phyloP scores from a whole-genome alignment of 2,888 invertebrate species.

The Ophion obscuratus region DNA sequence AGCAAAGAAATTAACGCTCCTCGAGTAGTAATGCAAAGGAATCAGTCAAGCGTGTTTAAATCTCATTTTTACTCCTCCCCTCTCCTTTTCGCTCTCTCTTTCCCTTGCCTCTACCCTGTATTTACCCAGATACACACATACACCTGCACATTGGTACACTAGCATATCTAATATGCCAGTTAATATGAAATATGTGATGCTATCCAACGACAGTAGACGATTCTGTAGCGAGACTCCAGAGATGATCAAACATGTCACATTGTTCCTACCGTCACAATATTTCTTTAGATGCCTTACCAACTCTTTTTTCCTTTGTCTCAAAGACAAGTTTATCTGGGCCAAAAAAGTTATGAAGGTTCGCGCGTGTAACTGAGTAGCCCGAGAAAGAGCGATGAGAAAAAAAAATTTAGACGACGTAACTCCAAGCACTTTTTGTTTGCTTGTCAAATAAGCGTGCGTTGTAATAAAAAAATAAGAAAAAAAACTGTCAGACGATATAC shows the following conservation, averaged over 20 bases:
- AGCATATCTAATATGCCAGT: conserved; percentile 1
- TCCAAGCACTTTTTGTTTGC: conserved; percentile 6
- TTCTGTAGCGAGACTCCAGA: background rate
- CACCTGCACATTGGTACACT: background rate
- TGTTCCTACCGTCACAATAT: conserved; percentile 9
- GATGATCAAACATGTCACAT: conserved; percentile 14
- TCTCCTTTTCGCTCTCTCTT: background rate
- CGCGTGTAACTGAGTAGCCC: background rate
- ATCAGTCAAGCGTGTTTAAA: conserved; percentile 44
- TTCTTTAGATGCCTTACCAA: background rate
- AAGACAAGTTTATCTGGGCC: background rate
- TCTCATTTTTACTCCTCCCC: conserved; percentile 1
- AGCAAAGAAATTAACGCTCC: conserved; percentile 49
- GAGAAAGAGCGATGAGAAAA: background rate
- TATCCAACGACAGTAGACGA: background rate
- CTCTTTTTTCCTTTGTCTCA: background rate
- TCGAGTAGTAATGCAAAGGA: conserved; percentile 45
- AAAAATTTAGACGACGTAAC: conserved; percentile 7
- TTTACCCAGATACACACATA: background rate
- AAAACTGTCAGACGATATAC: background rate
- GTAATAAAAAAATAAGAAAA: background rate
- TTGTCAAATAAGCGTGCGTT: conserved; percentile 6
- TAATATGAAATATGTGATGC: conserved; percentile 13
- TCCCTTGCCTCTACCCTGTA: background rate
- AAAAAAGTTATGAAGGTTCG: background rate